These are phyloP conservation scores for Acipenser transmontanus DNA, from an alignment of 2,797 vertebrate species.

Conservation along the genomic window DNA sequence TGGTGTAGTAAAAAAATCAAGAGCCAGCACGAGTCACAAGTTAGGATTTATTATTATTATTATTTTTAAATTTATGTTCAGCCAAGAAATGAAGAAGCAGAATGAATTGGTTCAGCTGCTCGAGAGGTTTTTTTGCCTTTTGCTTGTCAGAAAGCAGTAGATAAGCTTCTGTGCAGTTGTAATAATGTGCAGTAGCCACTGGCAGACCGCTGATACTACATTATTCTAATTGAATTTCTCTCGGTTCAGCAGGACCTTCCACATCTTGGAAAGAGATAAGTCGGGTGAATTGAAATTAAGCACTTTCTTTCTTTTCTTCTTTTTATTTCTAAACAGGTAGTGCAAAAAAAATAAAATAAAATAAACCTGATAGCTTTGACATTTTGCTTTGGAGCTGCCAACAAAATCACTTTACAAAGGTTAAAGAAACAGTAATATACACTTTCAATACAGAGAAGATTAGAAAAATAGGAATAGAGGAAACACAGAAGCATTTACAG, in stretches of 20 bases:
- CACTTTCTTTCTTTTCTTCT: constrained; percentile 14
- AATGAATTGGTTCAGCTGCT: neutral
- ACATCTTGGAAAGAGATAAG: constrained; percentile 2
- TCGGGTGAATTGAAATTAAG: constrained; percentile 11
- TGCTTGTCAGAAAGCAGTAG: constrained; percentile 1
- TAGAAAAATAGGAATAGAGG: too few relatives aligned
- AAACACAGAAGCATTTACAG: too few relatives aligned
- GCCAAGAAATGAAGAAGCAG: neutral
- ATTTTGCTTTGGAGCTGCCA: constrained; percentile 4
- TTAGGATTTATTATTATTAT: neutral
- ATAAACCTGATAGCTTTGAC: constrained; percentile 29
- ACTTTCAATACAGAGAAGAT: too few relatives aligned
- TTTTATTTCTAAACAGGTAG: constrained; percentile 48
- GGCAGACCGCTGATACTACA: neutral
- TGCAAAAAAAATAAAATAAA: constrained; percentile 33
- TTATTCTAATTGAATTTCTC: constrained; percentile 20
- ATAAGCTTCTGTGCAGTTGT: constrained; percentile 16
- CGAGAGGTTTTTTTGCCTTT: too few relatives aligned
- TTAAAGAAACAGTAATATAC: neutral
- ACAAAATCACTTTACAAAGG: neutral
- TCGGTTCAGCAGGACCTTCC: neutral
- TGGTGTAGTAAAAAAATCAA: too few relatives aligned
- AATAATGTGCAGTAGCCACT: neutral
- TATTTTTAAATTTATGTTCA: neutral
- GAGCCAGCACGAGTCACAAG: too few relatives aligned